phyloP scores from a whole-genome alignment of 2,888 invertebrate species.

The Leucophenga montana region DNA sequence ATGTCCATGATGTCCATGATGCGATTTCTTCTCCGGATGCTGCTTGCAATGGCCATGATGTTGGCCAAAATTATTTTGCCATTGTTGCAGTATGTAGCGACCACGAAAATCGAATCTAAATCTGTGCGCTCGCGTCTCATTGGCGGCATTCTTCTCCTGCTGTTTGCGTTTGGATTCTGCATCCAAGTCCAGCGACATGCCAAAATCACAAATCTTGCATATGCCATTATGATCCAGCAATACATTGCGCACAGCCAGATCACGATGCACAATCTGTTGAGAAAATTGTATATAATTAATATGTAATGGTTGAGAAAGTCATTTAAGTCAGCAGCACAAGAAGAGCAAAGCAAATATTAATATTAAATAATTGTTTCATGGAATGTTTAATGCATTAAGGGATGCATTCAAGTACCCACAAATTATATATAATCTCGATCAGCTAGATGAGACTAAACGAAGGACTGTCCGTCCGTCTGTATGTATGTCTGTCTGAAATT shows the following conservation, averaged over 20 bases:
- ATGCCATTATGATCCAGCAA: slow-evolving; percentile 88
- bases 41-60: slow-evolving; percentile 52
- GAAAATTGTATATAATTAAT: neutral
- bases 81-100: slow-evolving; percentile 69
- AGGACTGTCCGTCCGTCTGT: no score
- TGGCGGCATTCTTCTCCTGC: slow-evolving; percentile 63
- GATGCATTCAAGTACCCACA: no score
- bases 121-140: slow-evolving; percentile 63
- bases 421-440: no score
- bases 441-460: no score
- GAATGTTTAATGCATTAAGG: no score
- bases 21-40: slow-evolving; percentile 55
- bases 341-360: no score
- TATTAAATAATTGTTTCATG: no score
- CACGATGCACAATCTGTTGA: slow-evolving; percentile 86
- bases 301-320: slow-evolving; percentile 12
- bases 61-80: slow-evolving; percentile 63
- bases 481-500: no score
- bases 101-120: slow-evolving; percentile 71
- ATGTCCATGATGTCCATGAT: slow-evolving; percentile 62
- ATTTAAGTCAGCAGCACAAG: slow-evolving; percentile 6
- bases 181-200: slow-evolving; percentile 83
- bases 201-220: slow-evolving; percentile 92
- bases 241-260: slow-evolving; percentile 87
- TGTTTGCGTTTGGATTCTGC: slow-evolving; percentile 62